A percentile compares a stretch with the other conserved stretches of the same genome.
phyloP scores from a whole-genome alignment of 2,113 vertebrate species.

The Machaerirhynchus nigripectus region DNA sequence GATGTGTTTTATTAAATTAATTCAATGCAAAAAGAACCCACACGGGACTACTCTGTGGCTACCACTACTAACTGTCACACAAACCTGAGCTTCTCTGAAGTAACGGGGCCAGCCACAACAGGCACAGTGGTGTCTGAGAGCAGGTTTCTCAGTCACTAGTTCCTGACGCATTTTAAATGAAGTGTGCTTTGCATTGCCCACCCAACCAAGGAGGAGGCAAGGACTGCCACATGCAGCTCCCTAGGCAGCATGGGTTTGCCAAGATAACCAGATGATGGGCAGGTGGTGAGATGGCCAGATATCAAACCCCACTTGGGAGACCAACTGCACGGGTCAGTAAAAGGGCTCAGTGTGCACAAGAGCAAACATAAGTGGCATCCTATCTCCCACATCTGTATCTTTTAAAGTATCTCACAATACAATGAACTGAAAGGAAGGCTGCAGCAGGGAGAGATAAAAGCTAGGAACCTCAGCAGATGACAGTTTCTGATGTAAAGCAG shows the following conservation, averaged over 20 bases:
- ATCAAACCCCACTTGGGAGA: neutral
- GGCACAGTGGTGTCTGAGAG: accelerated
- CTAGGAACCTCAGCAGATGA: neutral
- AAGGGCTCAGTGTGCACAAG: neutral
- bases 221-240: neutral
- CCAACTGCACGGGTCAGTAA: neutral
- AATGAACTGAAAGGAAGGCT: neutral
- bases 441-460: neutral
- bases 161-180: neutral
- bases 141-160: neutral
- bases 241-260: neutral
- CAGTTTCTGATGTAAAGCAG: neutral
- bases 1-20: neutral
- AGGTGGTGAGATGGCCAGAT: neutral
- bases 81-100: neutral
- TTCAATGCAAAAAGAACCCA: neutral
- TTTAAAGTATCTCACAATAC: neutral
- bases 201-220: neutral
- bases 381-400: neutral
- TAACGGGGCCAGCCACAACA: neutral
- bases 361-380: neutral
- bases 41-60: neutral
- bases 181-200: accelerated
- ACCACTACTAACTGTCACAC: neutral
- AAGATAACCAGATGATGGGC: neutral